Evolutionary conservation across 1,140 invertebrate species (phyloP), one percentile per base, ranked within the genome.

Genomic region (Nautilus pompilius): DNA sequence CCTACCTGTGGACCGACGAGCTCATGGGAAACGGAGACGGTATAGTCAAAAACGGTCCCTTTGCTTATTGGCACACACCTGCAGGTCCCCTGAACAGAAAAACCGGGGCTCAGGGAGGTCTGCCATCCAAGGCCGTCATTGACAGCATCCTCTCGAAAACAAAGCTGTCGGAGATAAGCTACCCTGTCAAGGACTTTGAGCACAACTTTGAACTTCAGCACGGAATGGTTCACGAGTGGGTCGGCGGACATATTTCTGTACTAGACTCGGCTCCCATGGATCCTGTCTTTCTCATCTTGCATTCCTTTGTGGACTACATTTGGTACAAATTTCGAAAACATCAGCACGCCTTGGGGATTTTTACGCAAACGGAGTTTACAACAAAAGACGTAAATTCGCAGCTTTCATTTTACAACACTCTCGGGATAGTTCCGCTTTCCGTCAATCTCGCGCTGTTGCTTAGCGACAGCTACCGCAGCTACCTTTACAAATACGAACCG

Each of bases 11-110:
- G 60, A 67, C 65, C 28, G 56, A 67, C 4, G 22, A 61, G 15
- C 72, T 81, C 46, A 34, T 81, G 32, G 78, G 78, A 5, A 81
- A 81, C 61, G 78, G 79, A 30, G 74, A 79, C 62, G 78, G 78
- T 28, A 76, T 71, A 33, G 78, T 80, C 10, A 72, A 69, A 36
- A 72, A 73, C 29, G 79, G 78, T 45, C 80, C 80, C 13, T 80
- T 64, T 30, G 28, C 33, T 41, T 24, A 29, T 3, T 51, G 41
- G 56, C 26, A 49, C 13, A 54, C 13, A 6, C 22, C 20, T 33
- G 33, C 29, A 29, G 33, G n/a, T 24, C 26, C 32, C 28, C 15
- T 63, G 6, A 45, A 24, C 17, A 5, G 61, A 46, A 41, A 63
- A 15, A 1, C 30, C 36, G 45, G 26, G 5, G 36, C 5, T n/a